Base-by-base conservation (phyloP, 2,888 invertebrate genomes). In the Dryobota labecula region DNA sequence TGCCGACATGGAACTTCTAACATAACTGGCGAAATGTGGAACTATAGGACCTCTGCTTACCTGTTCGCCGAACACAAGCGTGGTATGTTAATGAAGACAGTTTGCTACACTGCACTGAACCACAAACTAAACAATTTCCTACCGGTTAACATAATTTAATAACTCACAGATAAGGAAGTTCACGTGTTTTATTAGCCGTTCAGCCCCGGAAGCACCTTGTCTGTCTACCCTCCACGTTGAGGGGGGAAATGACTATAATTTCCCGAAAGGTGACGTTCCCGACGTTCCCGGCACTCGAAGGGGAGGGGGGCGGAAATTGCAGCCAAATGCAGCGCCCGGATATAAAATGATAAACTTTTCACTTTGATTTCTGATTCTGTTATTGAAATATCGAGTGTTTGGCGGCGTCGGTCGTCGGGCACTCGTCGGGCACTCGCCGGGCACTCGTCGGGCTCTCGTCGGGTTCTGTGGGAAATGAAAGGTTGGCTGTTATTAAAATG, bases 161-260 rank as follows among this genome's bases (percentile, higher is more conserved):
- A 70, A 41, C 30, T 57, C 8, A 6, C 1, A 41, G 51, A 65
- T 71, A 70, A 60, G 49, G 43, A 63, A 58, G 5, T 15, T 45
- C n/a, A 61, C 15, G 47, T 51, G 53, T 65, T 73, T 68, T 70
- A 80, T 80, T 54, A 53, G 45, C 51, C 57, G 47, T 47, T 43
- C 38, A 53, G 47, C 66, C 11, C 30, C 54, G 62, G 78, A 75
- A 64, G 7, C 67, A 51, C 49, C 60, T 60, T 24, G 75, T 78
- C 72, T 78, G 73, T 68, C 79, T 66, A n/a, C 63, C 15, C 30
- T 45, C 38, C n/a, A 56, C 71, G 49, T 60, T 60, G 54, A 69
- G 36, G 47, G 30, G 62, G 86, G 86, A 86, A 86, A 87, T 87
- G 64, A 72, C 74, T 56, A 79, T 84, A 85, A 87, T 87, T 87